Percentiles rank a stretch among this genome's conserved stretches.
These are phyloP conservation scores for Salvator merianae DNA, from an alignment of 2,113 vertebrate genomes.

Conservation along the genomic window DNA sequence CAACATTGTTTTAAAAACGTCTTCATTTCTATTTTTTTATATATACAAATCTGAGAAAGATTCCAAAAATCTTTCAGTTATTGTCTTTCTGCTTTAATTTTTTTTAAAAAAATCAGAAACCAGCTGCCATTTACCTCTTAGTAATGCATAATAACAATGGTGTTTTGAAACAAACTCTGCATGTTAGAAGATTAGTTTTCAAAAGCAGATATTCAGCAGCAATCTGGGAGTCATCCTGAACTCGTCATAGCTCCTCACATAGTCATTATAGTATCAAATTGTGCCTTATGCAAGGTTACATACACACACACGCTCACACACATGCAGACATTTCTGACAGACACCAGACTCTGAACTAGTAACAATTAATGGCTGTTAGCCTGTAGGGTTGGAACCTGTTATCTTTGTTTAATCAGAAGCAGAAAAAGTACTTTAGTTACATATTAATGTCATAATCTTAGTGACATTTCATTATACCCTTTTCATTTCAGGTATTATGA, in stretches of 20 bases:
- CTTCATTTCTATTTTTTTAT: too few species aligned
- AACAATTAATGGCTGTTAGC: slow-evolving; percentile 52
- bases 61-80: not conserved
- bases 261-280: slow-evolving; percentile 45
- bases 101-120: slow-evolving; percentile 8
- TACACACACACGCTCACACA: not conserved
- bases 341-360: slow-evolving; percentile 35
- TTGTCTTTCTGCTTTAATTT: not conserved
- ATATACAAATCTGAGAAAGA: not conserved
- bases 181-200: slow-evolving; percentile 39
- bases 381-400: slow-evolving; percentile 38
- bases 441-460: slow-evolving; percentile 19
- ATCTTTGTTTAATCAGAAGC: slow-evolving; percentile 54
- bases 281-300: slow-evolving; percentile 38
- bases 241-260: not conserved
- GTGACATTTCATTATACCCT: slow-evolving; percentile 31
- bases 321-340: slow-evolving; percentile 34
- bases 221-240: slow-evolving; percentile 12
- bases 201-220: slow-evolving; percentile 23
- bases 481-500: slow-evolving; percentile 37
- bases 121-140: not conserved
- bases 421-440: slow-evolving; percentile 19
- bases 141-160: slow-evolving; percentile 9
- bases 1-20: too few species aligned
- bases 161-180: not conserved